phyloP scores from a whole-genome alignment of 2,113 vertebrate species.

The Gambusia affinis region DNA sequence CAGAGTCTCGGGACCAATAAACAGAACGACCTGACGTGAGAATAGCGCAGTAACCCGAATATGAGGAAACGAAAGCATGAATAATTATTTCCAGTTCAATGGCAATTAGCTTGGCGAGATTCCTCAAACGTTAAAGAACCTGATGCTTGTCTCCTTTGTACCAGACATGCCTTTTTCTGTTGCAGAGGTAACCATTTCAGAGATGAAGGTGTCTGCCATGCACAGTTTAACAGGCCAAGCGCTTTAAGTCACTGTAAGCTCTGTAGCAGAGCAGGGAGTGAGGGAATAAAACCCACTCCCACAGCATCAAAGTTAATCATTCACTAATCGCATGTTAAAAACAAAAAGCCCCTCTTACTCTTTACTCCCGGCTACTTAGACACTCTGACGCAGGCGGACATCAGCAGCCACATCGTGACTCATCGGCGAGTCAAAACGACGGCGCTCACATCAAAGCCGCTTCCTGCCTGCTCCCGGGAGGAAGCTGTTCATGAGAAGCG shows the following conservation, averaged over 20 bases:
- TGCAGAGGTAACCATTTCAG: not conserved
- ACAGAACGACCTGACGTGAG: not conserved
- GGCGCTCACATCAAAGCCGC: not conserved
- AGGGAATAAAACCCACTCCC: constrained; percentile 26
- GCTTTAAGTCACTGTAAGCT: constrained; percentile 5
- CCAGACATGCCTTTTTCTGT: not conserved
- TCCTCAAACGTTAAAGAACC: not conserved
- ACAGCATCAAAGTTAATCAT: constrained; percentile 39
- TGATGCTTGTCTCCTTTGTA: not conserved
- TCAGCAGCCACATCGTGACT: constrained; percentile 45
- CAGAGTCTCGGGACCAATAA: not conserved
- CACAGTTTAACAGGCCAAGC: not conserved
- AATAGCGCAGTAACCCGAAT: too few relatives aligned
- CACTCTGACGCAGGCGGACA: constrained; percentile 28
- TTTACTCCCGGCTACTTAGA: constrained; percentile 41
- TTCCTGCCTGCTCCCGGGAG: not conserved
- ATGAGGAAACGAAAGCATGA: not conserved
- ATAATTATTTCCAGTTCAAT: not conserved
- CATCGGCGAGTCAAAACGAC: constrained; percentile 41
- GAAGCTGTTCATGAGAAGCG: not conserved
- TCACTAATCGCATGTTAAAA: constrained; percentile 59
- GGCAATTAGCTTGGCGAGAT: not conserved
- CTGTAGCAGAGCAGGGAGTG: constrained; percentile 10
- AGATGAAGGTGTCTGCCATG: not conserved
- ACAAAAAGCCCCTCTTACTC: constrained; percentile 36